A percentile compares a stretch with the other conserved stretches of the same genome.
These are phyloP conservation scores for Nesoenas mayeri DNA, from an alignment of 2,113 vertebrate genomes.

Conservation along the genomic window DNA sequence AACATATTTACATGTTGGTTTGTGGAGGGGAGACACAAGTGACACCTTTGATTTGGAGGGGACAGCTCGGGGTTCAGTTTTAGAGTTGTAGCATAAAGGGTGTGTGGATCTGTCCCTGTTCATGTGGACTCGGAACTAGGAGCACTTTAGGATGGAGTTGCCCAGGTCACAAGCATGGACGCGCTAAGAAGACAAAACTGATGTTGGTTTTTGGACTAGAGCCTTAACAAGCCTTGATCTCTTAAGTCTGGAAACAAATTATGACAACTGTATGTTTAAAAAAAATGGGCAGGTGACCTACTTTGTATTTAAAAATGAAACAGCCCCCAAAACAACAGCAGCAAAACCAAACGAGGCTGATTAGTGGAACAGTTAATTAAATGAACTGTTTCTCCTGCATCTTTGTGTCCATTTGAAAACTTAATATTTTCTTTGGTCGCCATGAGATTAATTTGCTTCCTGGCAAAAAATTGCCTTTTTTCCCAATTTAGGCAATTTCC, in stretches of 20 bases:
- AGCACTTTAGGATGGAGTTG: not conserved
- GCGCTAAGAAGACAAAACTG: conserved; percentile 18
- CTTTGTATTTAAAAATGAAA: not conserved
- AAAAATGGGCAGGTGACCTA: not conserved
- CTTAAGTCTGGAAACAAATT: not conserved
- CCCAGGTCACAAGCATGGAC: not conserved
- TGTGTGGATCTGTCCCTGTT: not conserved
- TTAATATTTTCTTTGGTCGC: not conserved
- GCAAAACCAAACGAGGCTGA: not conserved
- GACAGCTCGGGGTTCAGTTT: not conserved
- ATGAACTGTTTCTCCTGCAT: not conserved
- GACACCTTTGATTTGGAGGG: not conserved
- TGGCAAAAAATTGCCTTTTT: not conserved
- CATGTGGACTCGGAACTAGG: not conserved
- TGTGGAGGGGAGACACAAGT: not conserved
- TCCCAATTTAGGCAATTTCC: not conserved
- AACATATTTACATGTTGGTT: no score
- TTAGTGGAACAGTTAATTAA: not conserved
- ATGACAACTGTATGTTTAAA: fast-evolving
- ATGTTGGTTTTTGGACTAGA: not conserved
- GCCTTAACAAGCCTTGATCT: not conserved
- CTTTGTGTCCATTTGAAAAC: not conserved
- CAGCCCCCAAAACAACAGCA: not conserved
- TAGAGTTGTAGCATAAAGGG: not conserved
- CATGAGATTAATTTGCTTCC: not conserved